phyloP scores from a whole-genome alignment of 2,113 vertebrate species.

The Psephotus haematonotus region DNA sequence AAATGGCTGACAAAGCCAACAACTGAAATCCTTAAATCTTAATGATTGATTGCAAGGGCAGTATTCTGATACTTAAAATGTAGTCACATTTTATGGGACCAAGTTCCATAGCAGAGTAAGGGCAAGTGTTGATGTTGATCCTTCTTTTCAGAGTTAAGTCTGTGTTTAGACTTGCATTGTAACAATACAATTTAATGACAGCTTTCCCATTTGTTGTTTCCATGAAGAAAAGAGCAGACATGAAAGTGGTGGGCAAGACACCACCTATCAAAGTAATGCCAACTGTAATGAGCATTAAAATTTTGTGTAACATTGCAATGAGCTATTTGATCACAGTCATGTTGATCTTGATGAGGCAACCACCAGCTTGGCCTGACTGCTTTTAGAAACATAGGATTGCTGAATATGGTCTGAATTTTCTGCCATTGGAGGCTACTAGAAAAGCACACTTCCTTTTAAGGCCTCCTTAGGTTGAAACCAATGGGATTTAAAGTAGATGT shows the following conservation, averaged over 20 bases:
- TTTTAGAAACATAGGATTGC: neutral
- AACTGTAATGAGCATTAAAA: neutral
- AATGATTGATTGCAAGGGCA: neutral
- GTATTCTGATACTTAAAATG: neutral
- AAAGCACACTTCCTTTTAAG: neutral
- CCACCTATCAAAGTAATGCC: neutral
- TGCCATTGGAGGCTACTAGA: neutral
- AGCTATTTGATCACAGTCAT: neutral
- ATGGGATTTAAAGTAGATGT: conserved; percentile 6
- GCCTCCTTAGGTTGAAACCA: neutral
- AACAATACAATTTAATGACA: neutral
- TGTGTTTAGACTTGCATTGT: neutral
- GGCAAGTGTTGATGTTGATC: neutral
- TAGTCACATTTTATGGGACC: neutral
- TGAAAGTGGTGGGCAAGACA: rapidly evolving
- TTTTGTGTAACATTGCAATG: neutral
- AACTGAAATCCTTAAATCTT: neutral
- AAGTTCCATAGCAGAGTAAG: neutral
- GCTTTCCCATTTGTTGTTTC: neutral
- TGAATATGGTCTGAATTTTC: neutral
- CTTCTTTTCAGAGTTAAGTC: neutral
- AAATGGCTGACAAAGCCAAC: neutral
- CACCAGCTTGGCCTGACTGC: neutral
- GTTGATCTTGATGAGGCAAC: neutral
- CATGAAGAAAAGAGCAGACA: neutral